phyloP scores from a whole-genome alignment of 2,797 vertebrate genomes.

The Miichthys miiuy region DNA sequence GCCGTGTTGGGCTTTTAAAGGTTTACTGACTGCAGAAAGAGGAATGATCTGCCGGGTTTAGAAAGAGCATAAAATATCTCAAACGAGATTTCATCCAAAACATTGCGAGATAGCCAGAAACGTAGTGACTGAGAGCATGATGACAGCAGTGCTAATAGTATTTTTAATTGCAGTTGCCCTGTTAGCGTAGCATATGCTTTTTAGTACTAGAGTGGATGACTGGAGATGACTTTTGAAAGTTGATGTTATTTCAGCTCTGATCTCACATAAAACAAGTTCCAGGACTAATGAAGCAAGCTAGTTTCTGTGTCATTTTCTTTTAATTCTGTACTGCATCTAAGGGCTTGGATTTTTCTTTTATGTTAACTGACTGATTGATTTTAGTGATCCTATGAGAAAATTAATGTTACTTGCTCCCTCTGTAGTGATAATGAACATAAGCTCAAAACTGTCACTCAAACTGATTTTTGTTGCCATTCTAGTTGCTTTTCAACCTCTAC shows the following conservation, averaged over 20 bases:
- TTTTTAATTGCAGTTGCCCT: conserved; percentile 42
- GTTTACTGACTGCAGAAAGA: conserved; percentile 14
- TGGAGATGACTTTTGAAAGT: conserved; percentile 39
- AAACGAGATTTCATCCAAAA: conserved; percentile 20
- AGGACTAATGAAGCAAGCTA: conserved; percentile 59
- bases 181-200: conserved; percentile 35
- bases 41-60: background rate
- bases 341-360: conserved; percentile 61
- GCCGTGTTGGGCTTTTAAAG: conserved; percentile 20
- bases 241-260: conserved; percentile 57
- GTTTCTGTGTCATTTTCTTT: conserved; percentile 44
- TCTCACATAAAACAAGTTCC: conserved; percentile 58
- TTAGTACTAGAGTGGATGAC: conserved; percentile 12
- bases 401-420: conserved; percentile 17
- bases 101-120: background rate
- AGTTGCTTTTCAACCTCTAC: conserved; percentile 34
- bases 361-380: conserved; percentile 36
- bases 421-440: conserved; percentile 24
- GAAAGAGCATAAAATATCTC: conserved; percentile 5
- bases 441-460: conserved; percentile 29
- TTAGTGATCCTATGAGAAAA: conserved; percentile 23
- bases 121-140: conserved; percentile 1
- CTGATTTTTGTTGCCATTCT: conserved; percentile 18
- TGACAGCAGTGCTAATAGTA: conserved; percentile 26
- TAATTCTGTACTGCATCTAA: conserved; percentile 49